A percentile compares a stretch with the other conserved stretches of the same genome.
These are phyloP conservation scores for Endotricha flammealis DNA, from an alignment of 2,888 invertebrate species.

Conservation along the genomic window DNA sequence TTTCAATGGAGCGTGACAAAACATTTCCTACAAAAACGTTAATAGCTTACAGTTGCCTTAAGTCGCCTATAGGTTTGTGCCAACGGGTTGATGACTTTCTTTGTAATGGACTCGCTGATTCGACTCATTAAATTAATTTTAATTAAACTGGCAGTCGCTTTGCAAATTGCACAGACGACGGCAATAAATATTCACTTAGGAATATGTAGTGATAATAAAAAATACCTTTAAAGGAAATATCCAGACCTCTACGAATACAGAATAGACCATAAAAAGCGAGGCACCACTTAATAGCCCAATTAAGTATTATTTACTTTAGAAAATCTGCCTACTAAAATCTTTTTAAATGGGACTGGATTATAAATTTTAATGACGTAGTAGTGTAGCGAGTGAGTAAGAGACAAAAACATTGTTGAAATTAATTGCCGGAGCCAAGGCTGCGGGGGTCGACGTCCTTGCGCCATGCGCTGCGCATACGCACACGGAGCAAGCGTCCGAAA, in stretches of 20 bases:
- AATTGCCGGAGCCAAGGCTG: conserved; percentile 64
- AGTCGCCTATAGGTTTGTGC: not conserved
- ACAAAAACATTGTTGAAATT: conserved; percentile 55
- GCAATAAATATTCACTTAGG: not conserved
- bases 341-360: conserved; percentile 25
- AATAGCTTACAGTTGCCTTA: no score
- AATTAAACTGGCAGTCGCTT: conserved; percentile 1
- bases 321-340: conserved; percentile 10
- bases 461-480: conserved; percentile 31
- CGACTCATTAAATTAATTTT: not conserved
- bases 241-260: not conserved
- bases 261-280: conserved; percentile 9
- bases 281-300: conserved; percentile 7
- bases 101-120: not conserved
- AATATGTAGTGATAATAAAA: not conserved
- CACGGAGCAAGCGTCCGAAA: conserved; percentile 31
- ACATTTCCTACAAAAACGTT: conserved; percentile 1
- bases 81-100: conserved; percentile 1
- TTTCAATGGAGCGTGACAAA: conserved; percentile 1
- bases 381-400: conserved; percentile 41
- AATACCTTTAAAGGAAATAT: not conserved
- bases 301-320: conserved; percentile 7
- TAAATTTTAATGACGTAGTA: conserved; percentile 32
- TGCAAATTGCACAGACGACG: not conserved
- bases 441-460: conserved; percentile 61